phyloP scores from a whole-genome alignment of 2,797 vertebrate species.

The Balearica regulorum region DNA sequence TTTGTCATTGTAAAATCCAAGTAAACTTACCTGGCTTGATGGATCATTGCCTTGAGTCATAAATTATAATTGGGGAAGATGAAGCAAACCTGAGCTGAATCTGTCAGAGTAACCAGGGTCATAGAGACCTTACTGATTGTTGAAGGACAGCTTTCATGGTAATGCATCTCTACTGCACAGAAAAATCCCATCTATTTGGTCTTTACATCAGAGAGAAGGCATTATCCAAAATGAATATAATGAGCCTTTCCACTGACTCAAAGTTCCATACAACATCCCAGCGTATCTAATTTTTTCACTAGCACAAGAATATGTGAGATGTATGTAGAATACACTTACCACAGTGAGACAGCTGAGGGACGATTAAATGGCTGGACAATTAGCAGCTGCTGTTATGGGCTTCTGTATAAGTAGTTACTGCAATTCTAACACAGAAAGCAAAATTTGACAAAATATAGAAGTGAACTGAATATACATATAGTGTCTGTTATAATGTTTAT shows the following conservation, averaged over 20 bases:
- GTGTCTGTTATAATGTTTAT: neutral
- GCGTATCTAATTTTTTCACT: neutral
- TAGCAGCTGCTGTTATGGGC: neutral
- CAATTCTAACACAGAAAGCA: neutral
- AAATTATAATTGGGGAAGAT: neutral
- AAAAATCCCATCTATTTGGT: neutral
- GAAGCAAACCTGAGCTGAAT: neutral
- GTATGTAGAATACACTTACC: neutral
- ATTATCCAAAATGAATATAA: neutral
- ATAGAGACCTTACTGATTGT: neutral
- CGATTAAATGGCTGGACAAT: neutral
- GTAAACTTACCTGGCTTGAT: neutral
- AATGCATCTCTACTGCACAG: neutral
- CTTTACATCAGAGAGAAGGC: neutral
- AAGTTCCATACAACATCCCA: neutral
- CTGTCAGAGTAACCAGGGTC: neutral
- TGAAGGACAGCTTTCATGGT: neutral
- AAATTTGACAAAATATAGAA: neutral
- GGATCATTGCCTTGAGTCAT: neutral
- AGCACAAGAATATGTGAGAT: neutral
- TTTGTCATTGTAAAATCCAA: neutral
- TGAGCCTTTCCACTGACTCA: neutral
- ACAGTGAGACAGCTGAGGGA: neutral
- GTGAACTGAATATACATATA: neutral
- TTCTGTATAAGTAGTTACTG: neutral